Percentiles rank a stretch among this genome's conserved stretches.
These are phyloP conservation scores for Porites lobata DNA, from an alignment of 92 coral and sea anemone genomes.

Conservation along the genomic window DNA sequence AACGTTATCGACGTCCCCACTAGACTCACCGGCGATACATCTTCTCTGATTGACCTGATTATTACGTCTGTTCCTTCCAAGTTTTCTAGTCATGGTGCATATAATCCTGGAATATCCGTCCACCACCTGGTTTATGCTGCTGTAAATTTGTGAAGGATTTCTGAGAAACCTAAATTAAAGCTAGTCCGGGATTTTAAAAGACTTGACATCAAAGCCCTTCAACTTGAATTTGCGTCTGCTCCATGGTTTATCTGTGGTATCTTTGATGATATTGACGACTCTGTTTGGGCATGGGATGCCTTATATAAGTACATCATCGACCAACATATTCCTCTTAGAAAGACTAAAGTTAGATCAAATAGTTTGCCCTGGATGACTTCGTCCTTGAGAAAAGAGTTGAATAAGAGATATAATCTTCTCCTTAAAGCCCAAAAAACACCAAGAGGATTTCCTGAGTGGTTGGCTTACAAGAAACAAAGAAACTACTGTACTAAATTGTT, in stretches of 20 bases:
- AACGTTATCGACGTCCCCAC: constrained; percentile 75
- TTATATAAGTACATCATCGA: constrained; percentile 59
- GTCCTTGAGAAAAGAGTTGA: constrained; percentile 9
- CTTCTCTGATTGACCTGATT: constrained; percentile 61
- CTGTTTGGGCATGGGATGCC: constrained; percentile 71
- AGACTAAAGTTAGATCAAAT: constrained; percentile 63
- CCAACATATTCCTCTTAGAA: constrained; percentile 64
- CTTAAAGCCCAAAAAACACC: constrained; percentile 5
- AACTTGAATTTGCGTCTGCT: constrained; percentile 52
- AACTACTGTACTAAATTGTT: constrained; percentile 3
- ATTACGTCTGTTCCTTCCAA: constrained; percentile 50
- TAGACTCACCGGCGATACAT: constrained; percentile 67
- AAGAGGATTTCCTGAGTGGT: constrained; percentile 13
- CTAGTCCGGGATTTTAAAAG: constrained; percentile 6
- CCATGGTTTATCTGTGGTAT: constrained; percentile 64
- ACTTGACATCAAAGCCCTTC: constrained; percentile 24
- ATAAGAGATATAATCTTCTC: constrained; percentile 17
- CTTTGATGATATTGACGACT: constrained; percentile 69
- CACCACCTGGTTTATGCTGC: constrained; percentile 29
- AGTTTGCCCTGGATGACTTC: constrained; percentile 28
- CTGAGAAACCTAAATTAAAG: neutral
- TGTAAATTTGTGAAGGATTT: neutral
- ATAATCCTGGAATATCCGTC: constrained; percentile 25
- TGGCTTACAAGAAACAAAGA: constrained; percentile 29
- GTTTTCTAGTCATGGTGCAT: constrained; percentile 17